Evolutionary conservation across 2,888 invertebrate genomes (phyloP).

Genomic region (Adineta ricciae): DNA sequence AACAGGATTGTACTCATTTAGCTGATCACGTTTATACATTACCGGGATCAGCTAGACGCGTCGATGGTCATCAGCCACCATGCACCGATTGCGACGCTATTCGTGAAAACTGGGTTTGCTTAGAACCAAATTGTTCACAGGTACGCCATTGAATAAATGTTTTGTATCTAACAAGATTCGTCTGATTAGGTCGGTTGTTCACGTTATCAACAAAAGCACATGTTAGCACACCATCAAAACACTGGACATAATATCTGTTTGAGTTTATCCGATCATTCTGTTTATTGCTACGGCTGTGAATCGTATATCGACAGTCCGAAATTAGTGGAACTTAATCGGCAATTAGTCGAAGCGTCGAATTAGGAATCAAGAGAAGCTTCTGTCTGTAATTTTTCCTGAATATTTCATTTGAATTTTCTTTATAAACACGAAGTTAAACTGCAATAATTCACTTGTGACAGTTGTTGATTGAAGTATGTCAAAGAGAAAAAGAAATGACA

Average conservation of each 20-base stretch:
- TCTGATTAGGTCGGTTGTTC: conserved; percentile 62
- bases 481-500: no score
- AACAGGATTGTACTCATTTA: background rate
- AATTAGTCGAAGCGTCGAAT: background rate
- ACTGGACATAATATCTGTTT: conserved; percentile 65
- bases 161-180: conserved; percentile 42
- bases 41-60: background rate
- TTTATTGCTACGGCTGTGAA: conserved; percentile 76
- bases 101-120: conserved; percentile 69
- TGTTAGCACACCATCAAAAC: conserved; percentile 60
- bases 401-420: no score
- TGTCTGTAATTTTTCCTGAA: no score
- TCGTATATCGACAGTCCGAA: conserved; percentile 61
- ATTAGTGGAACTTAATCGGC: background rate
- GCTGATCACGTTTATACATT: background rate
- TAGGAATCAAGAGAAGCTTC: background rate
- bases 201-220: conserved; percentile 68
- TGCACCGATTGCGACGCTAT: conserved; percentile 59
- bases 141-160: background rate
- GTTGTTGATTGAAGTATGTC: no score
- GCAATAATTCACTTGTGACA: no score
- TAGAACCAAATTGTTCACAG: conserved; percentile 45
- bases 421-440: no score
- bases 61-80: background rate
- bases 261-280: conserved; percentile 70